Conservation (phyloP, 2,888 invertebrate genomes). For the Labia minor region DNA sequence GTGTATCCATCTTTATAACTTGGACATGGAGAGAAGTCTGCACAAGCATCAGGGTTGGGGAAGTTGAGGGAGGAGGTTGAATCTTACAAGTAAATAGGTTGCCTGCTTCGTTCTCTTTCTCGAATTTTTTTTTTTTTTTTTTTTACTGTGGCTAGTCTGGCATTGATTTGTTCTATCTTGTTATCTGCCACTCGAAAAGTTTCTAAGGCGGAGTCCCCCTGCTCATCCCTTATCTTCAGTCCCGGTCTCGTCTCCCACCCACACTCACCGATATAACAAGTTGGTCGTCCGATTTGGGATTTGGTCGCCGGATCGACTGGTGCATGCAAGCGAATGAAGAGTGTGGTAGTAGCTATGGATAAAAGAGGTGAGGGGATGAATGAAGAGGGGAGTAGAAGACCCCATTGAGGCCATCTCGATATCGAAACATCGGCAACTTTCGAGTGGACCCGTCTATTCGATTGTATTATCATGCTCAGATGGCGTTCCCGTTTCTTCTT, state of each 20-base stretch:
- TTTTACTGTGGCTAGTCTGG: background rate
- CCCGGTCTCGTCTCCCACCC: background rate
- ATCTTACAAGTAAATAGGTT: constrained; percentile 5
- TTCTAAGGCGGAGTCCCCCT: background rate
- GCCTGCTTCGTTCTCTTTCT: background rate
- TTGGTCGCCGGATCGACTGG: too few species aligned
- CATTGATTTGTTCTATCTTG: constrained; percentile 13
- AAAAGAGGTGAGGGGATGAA: too few species aligned
- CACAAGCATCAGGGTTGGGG: too few species aligned
- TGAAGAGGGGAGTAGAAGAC: background rate
- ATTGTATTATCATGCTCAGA: constrained; percentile 5
- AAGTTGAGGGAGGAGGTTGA: background rate
- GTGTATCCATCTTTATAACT: background rate
- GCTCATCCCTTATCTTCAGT: background rate
- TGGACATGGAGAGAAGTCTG: background rate
- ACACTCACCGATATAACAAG: background rate
- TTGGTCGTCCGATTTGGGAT: background rate
- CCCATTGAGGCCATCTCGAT: background rate
- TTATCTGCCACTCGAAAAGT: constrained; percentile 13
- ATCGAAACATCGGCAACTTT: constrained; percentile 13
- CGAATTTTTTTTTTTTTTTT: background rate
- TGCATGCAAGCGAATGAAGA: too few species aligned
- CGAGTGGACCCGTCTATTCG: background rate
- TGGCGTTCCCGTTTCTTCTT: background rate
- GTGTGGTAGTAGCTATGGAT: too few species aligned